Conservation (phyloP, 2,797 vertebrate genomes). For the Semotilus atromaculatus region DNA sequence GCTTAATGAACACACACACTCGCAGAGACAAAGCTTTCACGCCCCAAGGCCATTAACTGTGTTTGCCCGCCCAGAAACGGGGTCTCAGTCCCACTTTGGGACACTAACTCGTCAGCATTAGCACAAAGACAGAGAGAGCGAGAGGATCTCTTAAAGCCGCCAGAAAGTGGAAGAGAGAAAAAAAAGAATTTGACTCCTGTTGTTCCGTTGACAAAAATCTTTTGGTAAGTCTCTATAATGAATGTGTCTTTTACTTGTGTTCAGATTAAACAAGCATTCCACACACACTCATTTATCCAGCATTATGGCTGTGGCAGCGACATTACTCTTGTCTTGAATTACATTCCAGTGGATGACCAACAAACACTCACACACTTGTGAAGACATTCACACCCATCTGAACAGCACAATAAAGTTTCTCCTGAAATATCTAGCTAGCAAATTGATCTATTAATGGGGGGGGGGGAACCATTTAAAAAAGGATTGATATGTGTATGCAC, state of each 20-base stretch:
- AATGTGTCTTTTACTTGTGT: not conserved
- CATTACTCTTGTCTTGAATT: conserved; percentile 74
- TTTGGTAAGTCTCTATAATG: not conserved
- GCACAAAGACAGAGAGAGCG: conserved; percentile 8
- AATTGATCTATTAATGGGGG: not conserved
- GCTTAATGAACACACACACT: conserved; percentile 26
- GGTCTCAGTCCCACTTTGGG: conserved; percentile 31
- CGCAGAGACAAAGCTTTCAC: conserved; percentile 28
- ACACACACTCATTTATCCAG: conserved; percentile 52
- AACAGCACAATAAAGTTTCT: conserved; percentile 9
- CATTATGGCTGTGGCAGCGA: conserved; percentile 72
- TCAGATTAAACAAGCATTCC: not conserved
- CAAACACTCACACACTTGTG: conserved; percentile 54
- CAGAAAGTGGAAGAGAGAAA: not conserved
- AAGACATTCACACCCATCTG: conserved; percentile 17
- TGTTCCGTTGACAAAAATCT: conserved; percentile 2
- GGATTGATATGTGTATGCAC: not conserved
- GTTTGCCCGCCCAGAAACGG: conserved; percentile 35
- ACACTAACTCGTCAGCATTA: conserved; percentile 5
- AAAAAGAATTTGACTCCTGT: not conserved
- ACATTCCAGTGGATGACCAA: conserved; percentile 67
- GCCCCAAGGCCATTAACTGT: conserved; percentile 44
- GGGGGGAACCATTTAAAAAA: not conserved
- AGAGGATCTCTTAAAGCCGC: conserved; percentile 3
- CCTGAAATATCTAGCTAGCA: not conserved